Evolutionary conservation across 35 echinoderm and acorn worm species (phyloP), one percentile per base, ranked within the genome.

Genomic region (Apostichopus japonicus): DNA sequence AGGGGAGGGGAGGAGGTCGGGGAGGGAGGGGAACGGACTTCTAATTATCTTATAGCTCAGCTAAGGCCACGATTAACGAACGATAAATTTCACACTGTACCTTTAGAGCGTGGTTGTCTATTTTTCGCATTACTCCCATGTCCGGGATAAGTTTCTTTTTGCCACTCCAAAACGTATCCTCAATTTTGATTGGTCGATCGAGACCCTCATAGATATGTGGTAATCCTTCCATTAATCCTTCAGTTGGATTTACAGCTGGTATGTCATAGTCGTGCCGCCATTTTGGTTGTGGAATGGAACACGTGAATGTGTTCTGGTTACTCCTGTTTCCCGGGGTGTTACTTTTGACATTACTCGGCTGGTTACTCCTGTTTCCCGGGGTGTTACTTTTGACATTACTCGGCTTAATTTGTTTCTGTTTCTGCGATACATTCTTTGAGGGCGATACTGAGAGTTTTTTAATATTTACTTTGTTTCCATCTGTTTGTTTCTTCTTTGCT

Each of bases 181-280:
- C 77, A 71, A 87, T 87, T 87, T 71, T 87, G 11, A 87, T 24
- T 65, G 86, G 86, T 11, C 58, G 86, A 27, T 87, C 86, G 53
- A 87, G 19, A 15, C 17, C 19, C 56, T 71, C 63, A 23, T 87
- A 87, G n/a, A 87, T 87, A 4, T 87, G 53, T 13, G 86, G 86
- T 23, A 87, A 51, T 44, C 33, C 33, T 4, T 87, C 86, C 14
- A 54, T 57, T 6, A 87, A 57, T 1, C 86, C 86, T 58, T 87
- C 86, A 8, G 54, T 56, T 16, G 86, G 86, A 51, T 87, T 57
- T 6, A 87, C 58, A 16, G 58, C 17, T 3, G 86, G 86, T 58
- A 87, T 23, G 56, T 87, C 86, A 33, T 87, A 87, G 63, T 87
- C 86, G 21, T 87, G 86, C 7, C 2, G 86, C 86, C 86, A 87